Evolutionary conservation across 2,113 vertebrate genomes (phyloP).

Genomic region (Microtus montanus): DNA sequence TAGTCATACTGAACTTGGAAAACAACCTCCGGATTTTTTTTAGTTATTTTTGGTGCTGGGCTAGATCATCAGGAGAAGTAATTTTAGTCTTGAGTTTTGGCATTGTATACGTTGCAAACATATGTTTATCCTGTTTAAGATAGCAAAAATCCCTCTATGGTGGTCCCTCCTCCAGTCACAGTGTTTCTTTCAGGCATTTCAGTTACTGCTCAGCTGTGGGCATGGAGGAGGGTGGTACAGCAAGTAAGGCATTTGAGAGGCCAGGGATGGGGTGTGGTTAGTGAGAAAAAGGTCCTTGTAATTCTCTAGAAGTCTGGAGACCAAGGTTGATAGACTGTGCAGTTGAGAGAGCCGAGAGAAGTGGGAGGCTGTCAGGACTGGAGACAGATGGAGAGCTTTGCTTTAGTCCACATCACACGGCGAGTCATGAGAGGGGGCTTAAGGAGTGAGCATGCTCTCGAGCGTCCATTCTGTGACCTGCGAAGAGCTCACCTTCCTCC

Average conservation of each 20-base stretch:
- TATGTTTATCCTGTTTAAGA: background rate
- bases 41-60: slow-evolving; percentile 8
- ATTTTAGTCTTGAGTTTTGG: slow-evolving; percentile 50
- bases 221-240: background rate
- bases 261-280: background rate
- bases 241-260: background rate
- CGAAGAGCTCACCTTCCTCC: background rate
- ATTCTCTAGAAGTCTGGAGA: background rate
- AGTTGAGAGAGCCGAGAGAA: background rate
- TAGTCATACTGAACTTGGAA: slow-evolving; percentile 14
- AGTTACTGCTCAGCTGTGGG: background rate
- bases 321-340: background rate
- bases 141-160: background rate
- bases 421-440: background rate
- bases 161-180: too few relatives aligned
- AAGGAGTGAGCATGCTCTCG: background rate
- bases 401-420: background rate
- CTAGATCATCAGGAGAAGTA: background rate
- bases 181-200: background rate
- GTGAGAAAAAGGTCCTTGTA: background rate
- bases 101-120: background rate
- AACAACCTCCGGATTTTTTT: background rate
- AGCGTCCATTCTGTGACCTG: background rate
- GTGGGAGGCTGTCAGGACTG: background rate
- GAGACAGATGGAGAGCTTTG: background rate